Base-by-base conservation (phyloP, 2,888 invertebrate species). In the Clanis bilineata region DNA sequence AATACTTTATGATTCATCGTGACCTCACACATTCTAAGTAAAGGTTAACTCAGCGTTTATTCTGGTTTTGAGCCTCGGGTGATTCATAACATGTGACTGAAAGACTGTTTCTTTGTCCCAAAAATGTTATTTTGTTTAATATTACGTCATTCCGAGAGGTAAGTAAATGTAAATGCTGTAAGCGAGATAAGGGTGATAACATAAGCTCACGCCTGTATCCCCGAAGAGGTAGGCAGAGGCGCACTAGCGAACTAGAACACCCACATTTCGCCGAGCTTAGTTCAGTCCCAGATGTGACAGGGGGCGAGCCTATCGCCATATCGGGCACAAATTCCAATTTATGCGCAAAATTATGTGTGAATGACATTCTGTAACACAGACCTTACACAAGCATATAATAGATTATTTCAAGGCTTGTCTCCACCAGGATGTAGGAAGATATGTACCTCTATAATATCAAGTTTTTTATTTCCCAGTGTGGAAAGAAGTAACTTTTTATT, bases 1-100 rank as follows among this genome's bases (percentile, higher is more conserved):
- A n/a, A 22, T 21, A 51, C 15, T 39, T 15, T 5, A 22, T 59
- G 55, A 21, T 41, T 55, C 43, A 59, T 59, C 15, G 22, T 55
- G 43, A 36, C 59, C 59, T 59, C 22, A 15, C 21, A 22, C 10
- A 22, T 55, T 59, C 43, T 55, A 18, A 43, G 55, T 55, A 59
- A 43, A 55, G 44, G 43, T 59, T 43, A 59, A 44, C 21, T 55
- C 59, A 59, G n/a, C 41, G 36, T 41, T 54, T 59, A 43, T 55
- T 59, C 21, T 54, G 59, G 44, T 51, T 51, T 47, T 22, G 36
- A 47, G 25, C 12, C 57, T 45, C 25, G 18, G 38, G n/a, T 58
- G 58, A 58, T 47, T 58, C 58, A 58, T 18, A 38, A 51, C 44
- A 9, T 12, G 39, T 23, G 15, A 25, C 47, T 51, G 28, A 18